Percentiles rank a stretch among this genome's conserved stretches.
Conservation (phyloP, 2,113 vertebrate species). For the Myocastor coypus region DNA sequence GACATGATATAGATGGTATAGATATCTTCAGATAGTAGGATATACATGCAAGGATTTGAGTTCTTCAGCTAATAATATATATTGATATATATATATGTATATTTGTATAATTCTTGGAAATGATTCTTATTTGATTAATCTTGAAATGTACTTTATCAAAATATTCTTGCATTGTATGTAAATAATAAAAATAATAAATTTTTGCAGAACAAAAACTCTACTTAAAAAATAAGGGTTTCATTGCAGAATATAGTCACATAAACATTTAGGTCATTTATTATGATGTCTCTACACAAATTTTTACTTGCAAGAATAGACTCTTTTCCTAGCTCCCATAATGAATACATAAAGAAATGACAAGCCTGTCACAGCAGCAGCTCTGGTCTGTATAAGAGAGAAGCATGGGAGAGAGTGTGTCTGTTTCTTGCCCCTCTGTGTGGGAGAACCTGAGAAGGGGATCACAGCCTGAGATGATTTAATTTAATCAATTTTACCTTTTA, state of each 20-base stretch:
- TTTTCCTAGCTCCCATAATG: slow-evolving; percentile 15
- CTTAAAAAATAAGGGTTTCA: neutral
- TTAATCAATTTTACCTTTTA: too few relatives aligned
- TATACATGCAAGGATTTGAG: too few relatives aligned
- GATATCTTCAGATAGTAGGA: too few relatives aligned
- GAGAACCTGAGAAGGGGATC: slow-evolving; percentile 25
- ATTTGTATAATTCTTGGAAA: neutral
- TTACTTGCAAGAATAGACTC: slow-evolving; percentile 48
- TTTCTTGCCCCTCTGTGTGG: slow-evolving; percentile 34
- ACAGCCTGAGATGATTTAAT: slow-evolving; percentile 62
- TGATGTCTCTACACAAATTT: slow-evolving; percentile 53
- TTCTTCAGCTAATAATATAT: too few relatives aligned
- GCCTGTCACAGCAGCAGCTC: slow-evolving; percentile 28
- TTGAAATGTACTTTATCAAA: neutral
- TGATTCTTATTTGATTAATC: neutral
- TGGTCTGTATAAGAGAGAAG: slow-evolving; percentile 9
- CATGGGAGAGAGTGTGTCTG: slow-evolving; percentile 17
- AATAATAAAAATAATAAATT: neutral
- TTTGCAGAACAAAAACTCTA: neutral
- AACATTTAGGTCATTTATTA: slow-evolving; percentile 30
- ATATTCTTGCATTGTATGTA: neutral
- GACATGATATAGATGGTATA: too few relatives aligned
- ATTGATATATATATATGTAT: neutral
- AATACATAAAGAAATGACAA: slow-evolving; percentile 54
- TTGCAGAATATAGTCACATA: neutral